Base-by-base conservation (phyloP, 1,140 invertebrate species). In the Pachyrhynchus sulphureomaculatus region DNA sequence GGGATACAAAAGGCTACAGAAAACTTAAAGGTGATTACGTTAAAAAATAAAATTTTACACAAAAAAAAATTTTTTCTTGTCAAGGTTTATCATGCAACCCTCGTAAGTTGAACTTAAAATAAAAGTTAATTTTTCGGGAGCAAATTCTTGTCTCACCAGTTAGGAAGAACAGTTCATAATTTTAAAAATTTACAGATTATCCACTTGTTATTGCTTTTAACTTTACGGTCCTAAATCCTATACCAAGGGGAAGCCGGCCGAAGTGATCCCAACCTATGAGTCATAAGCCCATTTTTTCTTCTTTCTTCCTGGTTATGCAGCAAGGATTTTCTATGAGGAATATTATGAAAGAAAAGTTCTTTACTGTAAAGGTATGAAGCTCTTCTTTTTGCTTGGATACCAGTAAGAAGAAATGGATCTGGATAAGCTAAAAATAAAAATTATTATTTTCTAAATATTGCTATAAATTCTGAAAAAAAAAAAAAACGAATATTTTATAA, bases 271-370 rank as follows among this genome's bases (percentile, higher is more conserved):
- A 88, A 72, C 15, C 80, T 69, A 64, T 86, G 78, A 0, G 77
- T 80, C 21, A 78, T 71, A 1, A 87, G 72, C 17, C 82, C 80
- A 66, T 86, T 87, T 12, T 72, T 59, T 13, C 73, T 62, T 52
- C 86, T 75, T n/a, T 81, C 72, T 54, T 83, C 75, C 68, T 87
- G 84, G 65, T 86, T 83, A 32, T 75, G 75, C 1, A 85, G 70
- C 5, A 87, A 61, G 0, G 84, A 80, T 58, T 79, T 71, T n/a
- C 80, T 78, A 61, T 88, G 86, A 1, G 84, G 85, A 62, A 84
- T 82, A 39, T 86, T 80, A 41, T 83, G 76, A 66, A 82, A 86
- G 73, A 83, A 88, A 8, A 85, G 71, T 63, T 81, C 76, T 49
- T 68, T 70, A 8, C 66, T 65, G 57, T 74, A 76, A 12, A 76